phyloP scores from a whole-genome alignment of 2,797 vertebrate genomes.

The Vultur gryphus region DNA sequence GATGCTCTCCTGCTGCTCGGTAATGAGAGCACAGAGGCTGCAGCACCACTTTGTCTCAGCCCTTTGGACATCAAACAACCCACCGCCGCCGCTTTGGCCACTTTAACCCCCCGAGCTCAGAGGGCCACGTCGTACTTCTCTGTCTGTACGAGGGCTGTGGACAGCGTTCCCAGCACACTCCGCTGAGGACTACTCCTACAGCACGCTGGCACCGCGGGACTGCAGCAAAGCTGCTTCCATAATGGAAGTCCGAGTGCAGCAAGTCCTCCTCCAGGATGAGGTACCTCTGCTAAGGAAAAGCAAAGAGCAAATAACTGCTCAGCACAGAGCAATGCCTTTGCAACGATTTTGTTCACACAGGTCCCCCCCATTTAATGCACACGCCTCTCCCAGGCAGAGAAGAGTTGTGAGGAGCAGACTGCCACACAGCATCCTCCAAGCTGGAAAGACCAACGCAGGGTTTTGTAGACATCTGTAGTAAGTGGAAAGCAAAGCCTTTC shows the following conservation, averaged over 20 bases:
- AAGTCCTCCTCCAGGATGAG: neutral
- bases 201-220: rapidly evolving
- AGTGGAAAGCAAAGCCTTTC: neutral
- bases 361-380: rapidly evolving
- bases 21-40: neutral
- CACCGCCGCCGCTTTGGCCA: rapidly evolving
- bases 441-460: neutral
- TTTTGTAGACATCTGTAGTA: neutral
- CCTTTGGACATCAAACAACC: neutral
- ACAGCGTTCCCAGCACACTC: rapidly evolving
- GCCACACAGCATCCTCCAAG: neutral
- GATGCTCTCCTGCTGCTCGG: neutral
- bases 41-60: neutral
- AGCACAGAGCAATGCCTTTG: neutral
- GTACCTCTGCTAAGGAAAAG: neutral
- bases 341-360: neutral
- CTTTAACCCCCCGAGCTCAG: rapidly evolving
- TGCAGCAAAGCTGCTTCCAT: neutral
- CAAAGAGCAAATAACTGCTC: neutral
- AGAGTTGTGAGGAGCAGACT: rapidly evolving
- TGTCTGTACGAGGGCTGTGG: neutral
- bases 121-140: neutral
- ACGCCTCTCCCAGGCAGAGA: neutral
- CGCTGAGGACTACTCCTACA: rapidly evolving
- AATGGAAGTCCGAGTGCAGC: neutral